Conservation (phyloP, 2,888 invertebrate genomes). For the Pyrocoelia pectoralis region DNA sequence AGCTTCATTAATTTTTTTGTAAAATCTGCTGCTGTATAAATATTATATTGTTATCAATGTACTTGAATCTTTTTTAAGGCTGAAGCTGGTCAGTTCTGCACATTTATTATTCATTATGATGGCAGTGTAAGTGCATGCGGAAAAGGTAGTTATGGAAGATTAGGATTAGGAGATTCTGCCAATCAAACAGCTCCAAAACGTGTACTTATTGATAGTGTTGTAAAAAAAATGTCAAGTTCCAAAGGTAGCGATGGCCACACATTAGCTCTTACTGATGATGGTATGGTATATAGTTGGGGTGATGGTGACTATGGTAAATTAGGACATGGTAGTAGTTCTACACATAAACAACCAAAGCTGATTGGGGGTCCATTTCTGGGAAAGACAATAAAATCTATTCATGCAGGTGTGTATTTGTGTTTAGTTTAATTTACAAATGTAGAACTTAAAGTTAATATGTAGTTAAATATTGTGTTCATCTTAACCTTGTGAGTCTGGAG, state of each 20-base stretch:
- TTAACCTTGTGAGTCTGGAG: too few relatives aligned
- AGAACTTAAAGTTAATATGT: too few relatives aligned
- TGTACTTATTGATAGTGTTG: slow-evolving; percentile 62
- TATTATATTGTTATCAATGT: too few relatives aligned
- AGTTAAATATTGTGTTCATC: too few relatives aligned
- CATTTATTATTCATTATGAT: slow-evolving; percentile 67
- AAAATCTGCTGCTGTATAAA: too few relatives aligned
- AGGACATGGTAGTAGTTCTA: slow-evolving; percentile 64
- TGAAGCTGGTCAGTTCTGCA: slow-evolving; percentile 72
- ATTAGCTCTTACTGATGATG: slow-evolving; percentile 63
- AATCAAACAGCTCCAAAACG: slow-evolving; percentile 67
- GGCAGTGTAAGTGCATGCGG: slow-evolving; percentile 69
- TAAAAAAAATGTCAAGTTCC: slow-evolving; percentile 64
- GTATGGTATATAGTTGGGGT: slow-evolving; percentile 66
- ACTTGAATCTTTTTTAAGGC: too few relatives aligned
- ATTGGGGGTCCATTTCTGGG: slow-evolving; percentile 61
- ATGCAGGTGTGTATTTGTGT: slow-evolving; percentile 58
- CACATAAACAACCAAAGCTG: slow-evolving; percentile 64
- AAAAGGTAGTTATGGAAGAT: slow-evolving; percentile 69
- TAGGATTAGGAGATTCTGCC: slow-evolving; percentile 70
- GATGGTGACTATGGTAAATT: slow-evolving; percentile 68
- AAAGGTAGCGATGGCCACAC: slow-evolving; percentile 69
- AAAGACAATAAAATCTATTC: slow-evolving; percentile 62
- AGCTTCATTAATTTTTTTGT: too few relatives aligned
- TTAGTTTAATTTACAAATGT: background rate